Base-by-base conservation (phyloP, 1,140 invertebrate species). In the Augochlora pura region DNA sequence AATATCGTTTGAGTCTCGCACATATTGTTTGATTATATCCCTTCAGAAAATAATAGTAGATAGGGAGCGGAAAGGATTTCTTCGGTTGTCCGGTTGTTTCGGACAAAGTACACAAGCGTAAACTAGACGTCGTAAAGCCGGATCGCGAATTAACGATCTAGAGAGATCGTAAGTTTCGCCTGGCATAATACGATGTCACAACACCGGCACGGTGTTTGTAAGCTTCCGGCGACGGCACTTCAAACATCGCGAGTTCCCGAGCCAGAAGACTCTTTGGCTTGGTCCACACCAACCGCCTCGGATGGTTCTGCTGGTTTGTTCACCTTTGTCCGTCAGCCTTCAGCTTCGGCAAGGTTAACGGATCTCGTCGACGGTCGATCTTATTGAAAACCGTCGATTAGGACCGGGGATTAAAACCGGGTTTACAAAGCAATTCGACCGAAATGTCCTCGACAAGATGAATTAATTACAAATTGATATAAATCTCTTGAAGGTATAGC, bases 101-200 rank as follows among this genome's bases (percentile, higher is more conserved):
- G 72, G 21, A 59, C 27, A 39, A 64, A 72, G 66, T 71, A 62
- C 68, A 64, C 18, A 2, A 52, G 65, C 49, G 63, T 63, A 38
- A 78, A 83, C 71, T 70, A 73, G 73, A 63, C 74, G 81, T 60
- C 76, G 83, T 86, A 85, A 80, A 84, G 85, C 80, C 75, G 75
- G 85, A 91, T 90, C 83, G 87, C 89, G 90, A 92, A 92, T 92
- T 91, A 91, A 91, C 90, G 90, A 90, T 92, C 90, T 87, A 89
- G 78, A 80, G 86, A 90, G 90, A 91, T 88, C 91, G 91, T 93
- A 93, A 92, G 91, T 93, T 92, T 93, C 80, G 86, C 87, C 77
- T 82, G 84, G 91, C 87, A 93, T 93, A 93, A 92, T 93, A 92
- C 88, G 88, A 89, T 93, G 92, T 93, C 92, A 93, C 91, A 93